These are phyloP conservation scores for Tyrophagus putrescentiae DNA, from an alignment of 1,140 invertebrate genomes.

Conservation along the genomic window DNA sequence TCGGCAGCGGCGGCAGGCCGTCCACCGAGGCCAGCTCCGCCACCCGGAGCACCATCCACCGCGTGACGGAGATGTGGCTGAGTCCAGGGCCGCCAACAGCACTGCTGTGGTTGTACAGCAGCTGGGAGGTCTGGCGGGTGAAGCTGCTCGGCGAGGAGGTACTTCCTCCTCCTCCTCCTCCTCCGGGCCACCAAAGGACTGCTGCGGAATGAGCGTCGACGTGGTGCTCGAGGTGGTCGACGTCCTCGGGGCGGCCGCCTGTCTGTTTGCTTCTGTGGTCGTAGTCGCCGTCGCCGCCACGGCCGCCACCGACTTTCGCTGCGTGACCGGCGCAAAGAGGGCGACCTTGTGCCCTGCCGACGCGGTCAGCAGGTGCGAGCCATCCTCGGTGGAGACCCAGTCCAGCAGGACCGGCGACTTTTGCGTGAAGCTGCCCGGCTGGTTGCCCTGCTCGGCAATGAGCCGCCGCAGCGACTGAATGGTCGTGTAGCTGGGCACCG, in stretches of 20 bases:
- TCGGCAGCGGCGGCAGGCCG: constrained; percentile 82
- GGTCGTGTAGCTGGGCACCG: constrained; percentile 81
- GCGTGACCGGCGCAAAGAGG: constrained; percentile 35
- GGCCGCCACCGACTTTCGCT: constrained; percentile 74
- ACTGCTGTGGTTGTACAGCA: too few species aligned
- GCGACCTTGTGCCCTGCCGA: constrained; percentile 71
- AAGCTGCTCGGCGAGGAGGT: constrained; percentile 9
- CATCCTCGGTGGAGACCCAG: constrained; percentile 98
- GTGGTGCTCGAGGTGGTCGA: background rate
- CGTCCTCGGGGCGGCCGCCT: background rate
- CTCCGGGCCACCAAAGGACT: background rate
- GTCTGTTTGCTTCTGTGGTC: background rate
- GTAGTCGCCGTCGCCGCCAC: constrained; percentile 66
- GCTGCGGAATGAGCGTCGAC: constrained; percentile 4
- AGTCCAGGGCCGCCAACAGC: background rate
- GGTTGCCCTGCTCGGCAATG: constrained; percentile 77
- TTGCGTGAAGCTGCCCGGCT: constrained; percentile 60
- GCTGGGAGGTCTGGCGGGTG: too few species aligned
- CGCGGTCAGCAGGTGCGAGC: constrained; percentile 90
- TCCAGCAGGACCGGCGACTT: constrained; percentile 68
- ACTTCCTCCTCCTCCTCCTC: too few species aligned
- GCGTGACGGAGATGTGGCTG: constrained; percentile 22
- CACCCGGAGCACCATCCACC: constrained; percentile 84
- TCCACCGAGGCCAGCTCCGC: constrained; percentile 86
- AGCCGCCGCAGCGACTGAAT: constrained; percentile 70